Evolutionary conservation across 2,888 invertebrate genomes (phyloP).

Genomic region (Ptychoptera albimana): DNA sequence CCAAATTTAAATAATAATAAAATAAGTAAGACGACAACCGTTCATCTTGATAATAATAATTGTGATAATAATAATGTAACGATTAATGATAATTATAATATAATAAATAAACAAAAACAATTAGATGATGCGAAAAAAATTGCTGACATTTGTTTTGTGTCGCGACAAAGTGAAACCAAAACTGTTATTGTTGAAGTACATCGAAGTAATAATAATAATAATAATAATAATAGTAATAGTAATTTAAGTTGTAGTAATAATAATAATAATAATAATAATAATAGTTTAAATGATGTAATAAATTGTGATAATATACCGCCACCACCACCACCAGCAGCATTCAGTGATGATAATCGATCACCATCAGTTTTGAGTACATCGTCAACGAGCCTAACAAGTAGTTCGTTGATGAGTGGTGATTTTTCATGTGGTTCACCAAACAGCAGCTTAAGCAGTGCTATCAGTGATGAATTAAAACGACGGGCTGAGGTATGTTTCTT

Average conservation of each 20-base stretch:
- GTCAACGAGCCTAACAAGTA: slow-evolving; percentile 16
- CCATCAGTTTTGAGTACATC: slow-evolving; percentile 11
- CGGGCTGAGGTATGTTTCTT: slow-evolving; percentile 40
- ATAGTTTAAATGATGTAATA: neutral
- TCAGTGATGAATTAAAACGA: slow-evolving; percentile 51
- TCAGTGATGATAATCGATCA: neutral
- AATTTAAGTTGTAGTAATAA: slow-evolving; percentile 1
- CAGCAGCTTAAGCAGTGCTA: slow-evolving; percentile 48
- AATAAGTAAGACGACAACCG: neutral
- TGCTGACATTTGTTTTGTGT: slow-evolving; percentile 30
- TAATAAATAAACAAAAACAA: slow-evolving; percentile 8
- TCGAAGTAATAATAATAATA: slow-evolving; percentile 27
- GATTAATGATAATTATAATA: too few species aligned
- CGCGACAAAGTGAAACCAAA: slow-evolving; percentile 37
- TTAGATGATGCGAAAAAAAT: slow-evolving; percentile 15
- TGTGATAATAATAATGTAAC: neutral
- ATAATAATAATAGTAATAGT: slow-evolving; percentile 5
- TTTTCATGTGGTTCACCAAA: slow-evolving; percentile 16
- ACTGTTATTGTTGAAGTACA: slow-evolving; percentile 67
- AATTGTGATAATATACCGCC: slow-evolving; percentile 18
- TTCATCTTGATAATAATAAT: neutral
- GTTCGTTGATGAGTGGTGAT: too few species aligned
- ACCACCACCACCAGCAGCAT: slow-evolving; percentile 21
- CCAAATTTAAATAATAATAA: slow-evolving; percentile 11
- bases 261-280: slow-evolving; percentile 10